Evolutionary conservation across 1,140 invertebrate species (phyloP).

Genomic region (Diorhabda sublineata): DNA sequence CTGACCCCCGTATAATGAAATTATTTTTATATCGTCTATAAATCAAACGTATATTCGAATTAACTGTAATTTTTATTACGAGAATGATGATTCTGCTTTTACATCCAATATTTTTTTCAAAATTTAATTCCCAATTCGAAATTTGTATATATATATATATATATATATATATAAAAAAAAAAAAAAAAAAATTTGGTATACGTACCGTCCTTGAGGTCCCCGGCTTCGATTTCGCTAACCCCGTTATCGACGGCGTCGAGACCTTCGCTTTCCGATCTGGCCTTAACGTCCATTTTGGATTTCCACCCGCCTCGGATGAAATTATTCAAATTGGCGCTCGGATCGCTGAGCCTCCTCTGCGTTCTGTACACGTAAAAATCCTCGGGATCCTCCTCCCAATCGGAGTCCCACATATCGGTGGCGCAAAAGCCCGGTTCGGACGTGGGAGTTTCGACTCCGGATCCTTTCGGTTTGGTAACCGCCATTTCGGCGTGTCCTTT

Average conservation of each 20-base stretch:
- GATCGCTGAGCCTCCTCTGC: constrained; percentile 87
- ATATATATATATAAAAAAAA: too few relatives aligned
- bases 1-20: too few relatives aligned
- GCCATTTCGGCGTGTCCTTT: constrained; percentile 99
- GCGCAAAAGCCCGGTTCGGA: constrained; percentile 85
- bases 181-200: constrained; percentile 15
- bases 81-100: background rate
- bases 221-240: constrained; percentile 87
- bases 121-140: background rate
- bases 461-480: constrained; percentile 84
- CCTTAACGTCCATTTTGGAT: constrained; percentile 62
- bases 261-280: constrained; percentile 88
- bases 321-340: constrained; percentile 87
- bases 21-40: too few relatives aligned
- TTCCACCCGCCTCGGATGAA: constrained; percentile 80
- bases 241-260: constrained; percentile 77
- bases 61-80: too few relatives aligned
- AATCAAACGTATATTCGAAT: too few relatives aligned
- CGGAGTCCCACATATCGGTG: constrained; percentile 80
- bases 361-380: constrained; percentile 74
- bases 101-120: background rate
- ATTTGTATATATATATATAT: background rate
- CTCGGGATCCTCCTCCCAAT: constrained; percentile 82
- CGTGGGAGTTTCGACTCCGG: constrained; percentile 89
- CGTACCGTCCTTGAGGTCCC: constrained; percentile 88